Base-by-base conservation (phyloP, 2,888 invertebrate genomes). In the Eilema caniola region DNA sequence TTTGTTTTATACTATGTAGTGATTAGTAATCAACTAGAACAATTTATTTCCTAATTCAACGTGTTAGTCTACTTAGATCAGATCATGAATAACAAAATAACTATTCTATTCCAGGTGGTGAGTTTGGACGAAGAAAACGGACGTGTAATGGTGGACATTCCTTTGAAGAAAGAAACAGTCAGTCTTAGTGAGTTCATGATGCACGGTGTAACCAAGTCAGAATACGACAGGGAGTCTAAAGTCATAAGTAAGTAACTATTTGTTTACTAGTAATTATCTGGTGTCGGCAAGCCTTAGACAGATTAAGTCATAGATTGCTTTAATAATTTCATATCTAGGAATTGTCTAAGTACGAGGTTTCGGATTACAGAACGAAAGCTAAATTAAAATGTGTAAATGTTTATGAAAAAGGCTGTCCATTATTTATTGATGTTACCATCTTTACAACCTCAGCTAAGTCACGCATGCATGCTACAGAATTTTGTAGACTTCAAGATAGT, bases 101-200 rank as follows among this genome's bases (percentile, higher is more conserved):
- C 16, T 33, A 5, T 67, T 25, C 10, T 25, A 47, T 82, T 80
- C 33, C 74, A 97, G 97, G 96, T 98, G 20, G 96, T 97, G 81
- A 97, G 98, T 24, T 96, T 98, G 69, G 98, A 98, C 88, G 98
- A 98, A 84, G 97, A 98, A 83, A 97, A 97, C 28, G 97, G 97
- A 0, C 95, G 98, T 71, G 96, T 98, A 3, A 96, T 98, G 86
- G 96, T 98, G 0, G 97, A 97, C 90, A 95, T 98, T 81, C 95
- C 97, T 4, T 92, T 98, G 20, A 97, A 96, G 69, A 97, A 97
- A 37, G 93, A 96, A 81, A 96, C 96, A 3, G 95, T 97, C 74
- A 97, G 97, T 31, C 92, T 98, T 0, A 98, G 97, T 85, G 98
- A 99, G 92, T 97, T 97, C 83, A 96, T 97, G 90, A 96, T 98